These are phyloP conservation scores for Enteromius mattozi DNA, from an alignment of 2,797 vertebrate genomes.

Conservation along the genomic window DNA sequence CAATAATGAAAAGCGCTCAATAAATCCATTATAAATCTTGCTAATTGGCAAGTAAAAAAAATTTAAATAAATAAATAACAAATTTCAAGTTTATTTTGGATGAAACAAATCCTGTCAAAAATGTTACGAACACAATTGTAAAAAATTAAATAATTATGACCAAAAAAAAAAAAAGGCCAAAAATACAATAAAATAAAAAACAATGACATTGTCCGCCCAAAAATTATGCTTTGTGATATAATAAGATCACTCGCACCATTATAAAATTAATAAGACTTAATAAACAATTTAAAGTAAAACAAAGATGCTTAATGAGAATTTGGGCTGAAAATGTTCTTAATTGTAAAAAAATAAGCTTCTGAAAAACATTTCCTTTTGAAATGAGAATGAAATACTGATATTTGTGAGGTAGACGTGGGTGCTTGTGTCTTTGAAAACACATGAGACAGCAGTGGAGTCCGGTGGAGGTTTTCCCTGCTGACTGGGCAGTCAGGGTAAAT, in stretches of 20 bases:
- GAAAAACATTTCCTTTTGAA: not conserved
- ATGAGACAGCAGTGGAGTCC: not conserved
- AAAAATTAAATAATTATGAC: not conserved
- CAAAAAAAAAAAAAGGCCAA: no score
- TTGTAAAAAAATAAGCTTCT: not conserved
- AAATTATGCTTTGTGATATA: not conserved
- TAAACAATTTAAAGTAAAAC: not conserved
- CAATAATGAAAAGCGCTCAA: no score
- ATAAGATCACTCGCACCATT: not conserved
- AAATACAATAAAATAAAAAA: not conserved
- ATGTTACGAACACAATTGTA: not conserved
- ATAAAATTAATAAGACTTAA: not conserved
- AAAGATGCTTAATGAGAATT: not conserved
- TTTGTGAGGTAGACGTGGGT: not conserved
- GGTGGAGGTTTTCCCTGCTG: conserved; percentile 23
- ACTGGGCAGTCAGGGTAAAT: conserved; percentile 23
- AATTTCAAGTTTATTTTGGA: not conserved
- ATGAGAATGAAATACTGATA: not conserved
- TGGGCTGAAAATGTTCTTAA: not conserved
- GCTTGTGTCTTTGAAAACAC: conserved; percentile 1
- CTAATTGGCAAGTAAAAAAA: not conserved
- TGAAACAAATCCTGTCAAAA: not conserved
- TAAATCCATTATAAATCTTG: not conserved
- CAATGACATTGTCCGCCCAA: not conserved
- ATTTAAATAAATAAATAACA: no score